These are phyloP conservation scores for Drosophila pseudoobscura DNA, from an alignment of 1,140 invertebrate genomes.

Conservation along the genomic window DNA sequence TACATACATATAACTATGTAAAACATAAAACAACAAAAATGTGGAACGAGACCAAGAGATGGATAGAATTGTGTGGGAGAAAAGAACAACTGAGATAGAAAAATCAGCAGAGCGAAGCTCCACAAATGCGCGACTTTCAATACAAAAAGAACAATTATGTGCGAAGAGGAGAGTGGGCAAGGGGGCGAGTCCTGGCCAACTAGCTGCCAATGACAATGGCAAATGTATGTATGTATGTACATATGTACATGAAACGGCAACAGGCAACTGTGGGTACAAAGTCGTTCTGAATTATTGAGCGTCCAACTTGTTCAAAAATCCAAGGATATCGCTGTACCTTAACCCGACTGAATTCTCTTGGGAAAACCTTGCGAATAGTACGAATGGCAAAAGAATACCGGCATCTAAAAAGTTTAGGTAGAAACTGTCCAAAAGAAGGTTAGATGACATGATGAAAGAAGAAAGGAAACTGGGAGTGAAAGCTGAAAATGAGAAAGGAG, in stretches of 20 bases:
- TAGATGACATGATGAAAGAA: no score
- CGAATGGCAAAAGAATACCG: no score
- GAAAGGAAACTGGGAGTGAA: no score
- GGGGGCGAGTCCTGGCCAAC: slow-evolving; percentile 22
- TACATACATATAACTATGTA: slow-evolving; percentile 26
- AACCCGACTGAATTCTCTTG: no score
- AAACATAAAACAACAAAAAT: slow-evolving; percentile 38
- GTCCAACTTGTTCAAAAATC: slow-evolving; percentile 68
- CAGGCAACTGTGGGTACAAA: slow-evolving; percentile 53
- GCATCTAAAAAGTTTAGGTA: no score
- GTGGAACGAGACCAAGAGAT: slow-evolving; percentile 11
- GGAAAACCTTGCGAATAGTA: no score
- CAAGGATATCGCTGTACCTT: slow-evolving; percentile 51
- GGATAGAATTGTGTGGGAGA: background rate
- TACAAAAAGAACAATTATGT: slow-evolving; percentile 75
- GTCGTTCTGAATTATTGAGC: slow-evolving; percentile 77
- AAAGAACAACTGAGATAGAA: slow-evolving; percentile 62
- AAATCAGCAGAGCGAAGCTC: slow-evolving; percentile 69
- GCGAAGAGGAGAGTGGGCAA: background rate
- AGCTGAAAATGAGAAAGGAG: no score
- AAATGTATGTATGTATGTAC: slow-evolving; percentile 2
- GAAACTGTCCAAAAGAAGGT: no score
- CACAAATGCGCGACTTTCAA: slow-evolving; percentile 75
- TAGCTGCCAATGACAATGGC: slow-evolving; percentile 63
- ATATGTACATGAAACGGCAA: slow-evolving; percentile 26